Base-by-base conservation (phyloP, 2,888 invertebrate species). In the Syrphus vitripennis region DNA sequence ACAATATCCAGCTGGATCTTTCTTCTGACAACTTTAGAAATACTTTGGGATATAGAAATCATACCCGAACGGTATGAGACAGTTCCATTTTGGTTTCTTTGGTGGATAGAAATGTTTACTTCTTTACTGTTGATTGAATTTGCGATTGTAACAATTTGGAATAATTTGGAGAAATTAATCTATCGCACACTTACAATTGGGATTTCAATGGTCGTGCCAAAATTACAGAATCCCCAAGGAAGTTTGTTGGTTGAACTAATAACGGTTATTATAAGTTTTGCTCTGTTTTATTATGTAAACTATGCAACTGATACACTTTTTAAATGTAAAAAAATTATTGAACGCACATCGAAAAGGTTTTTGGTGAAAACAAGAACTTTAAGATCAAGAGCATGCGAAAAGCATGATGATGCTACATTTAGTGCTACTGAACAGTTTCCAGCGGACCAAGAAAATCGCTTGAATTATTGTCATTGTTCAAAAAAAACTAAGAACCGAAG, bases 1-100 rank as follows among this genome's bases (percentile, higher is more conserved):
- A 16, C 75, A 3, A 24, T 48, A 7, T 75, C 83, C 12, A 83
- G 75, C 21, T 83, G 83, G 83, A n/a, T 83, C 10, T 57, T 83
- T 16, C 65, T 83, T 10, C 19, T 75, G 4, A 37, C 80, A 10
- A 40, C 40, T 19, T 21, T 80, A 1, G 83, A 75, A 80, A 50
- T 80, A 26, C 55, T 83, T 7, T 80, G 50, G 70, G 83, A 80
- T 29, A 14, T 40, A 7, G 69, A 83, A 12, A 21, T 80, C 0
- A 34, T 83, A 31, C 75, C 83, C 2, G 37, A 42, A 16, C 83
- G 83, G 3, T 80, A 75, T 16, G 70, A 34, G 10, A 19, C 42
- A 2, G 19, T 79, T 16, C 80, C 83, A 1, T 0, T 1, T 0
- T 75, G 45, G 55, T 75, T 24, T 26, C 65, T 70, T 1, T 71